phyloP scores from a whole-genome alignment of 2,113 vertebrate genomes.

The Microcebus griseorufus region DNA sequence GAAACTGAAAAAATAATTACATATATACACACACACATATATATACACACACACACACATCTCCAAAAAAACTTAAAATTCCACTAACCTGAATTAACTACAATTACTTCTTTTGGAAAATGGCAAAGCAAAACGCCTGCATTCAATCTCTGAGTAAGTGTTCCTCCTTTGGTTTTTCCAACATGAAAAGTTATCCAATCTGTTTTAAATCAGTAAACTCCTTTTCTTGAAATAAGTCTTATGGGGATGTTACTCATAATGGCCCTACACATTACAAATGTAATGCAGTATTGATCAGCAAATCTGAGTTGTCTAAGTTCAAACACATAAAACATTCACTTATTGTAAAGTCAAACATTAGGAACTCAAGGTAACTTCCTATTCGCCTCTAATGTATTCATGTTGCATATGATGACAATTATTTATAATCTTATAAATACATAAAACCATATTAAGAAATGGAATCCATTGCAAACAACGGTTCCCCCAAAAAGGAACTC shows the following conservation, averaged over 20 bases:
- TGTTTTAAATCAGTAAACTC: not conserved
- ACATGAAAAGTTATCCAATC: not conserved
- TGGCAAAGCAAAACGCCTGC: not conserved
- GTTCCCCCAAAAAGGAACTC: not conserved
- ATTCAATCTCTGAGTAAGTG: not conserved
- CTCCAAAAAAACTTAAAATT: conserved; percentile 17
- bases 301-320: not conserved
- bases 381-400: not conserved
- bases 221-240: conserved; percentile 37
- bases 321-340: not conserved
- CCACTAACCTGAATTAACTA: not conserved
- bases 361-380: not conserved
- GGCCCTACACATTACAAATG: not conserved
- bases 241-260: conserved; percentile 19
- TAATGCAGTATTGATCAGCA: not conserved
- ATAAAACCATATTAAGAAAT: conserved; percentile 20
- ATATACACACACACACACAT: too few species aligned
- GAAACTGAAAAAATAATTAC: not conserved
- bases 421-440: not conserved
- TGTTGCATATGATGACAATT: not conserved
- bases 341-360: not conserved
- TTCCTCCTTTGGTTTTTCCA: conserved; percentile 6
- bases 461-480: not conserved
- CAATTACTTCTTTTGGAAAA: not conserved
- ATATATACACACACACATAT: too few species aligned